Percentiles rank a stretch among this genome's conserved stretches.
phyloP scores from a whole-genome alignment of 2,888 invertebrate genomes.

The Hypolimnas misippus region DNA sequence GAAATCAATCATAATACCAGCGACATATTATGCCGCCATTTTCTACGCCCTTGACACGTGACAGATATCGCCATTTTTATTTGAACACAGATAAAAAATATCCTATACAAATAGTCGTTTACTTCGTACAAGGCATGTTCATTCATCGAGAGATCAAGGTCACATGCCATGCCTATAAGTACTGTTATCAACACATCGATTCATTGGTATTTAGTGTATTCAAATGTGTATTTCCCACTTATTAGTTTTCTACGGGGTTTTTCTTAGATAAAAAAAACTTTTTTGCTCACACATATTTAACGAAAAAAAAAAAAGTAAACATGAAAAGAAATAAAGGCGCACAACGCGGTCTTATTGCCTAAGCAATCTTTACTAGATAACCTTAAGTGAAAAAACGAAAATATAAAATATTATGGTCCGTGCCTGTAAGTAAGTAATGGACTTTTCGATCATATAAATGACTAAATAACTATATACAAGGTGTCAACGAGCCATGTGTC shows the following conservation, averaged over 20 bases:
- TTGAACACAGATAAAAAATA: conserved; percentile 7
- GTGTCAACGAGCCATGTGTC: too few species aligned
- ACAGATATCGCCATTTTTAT: conserved; percentile 14
- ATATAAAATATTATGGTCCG: too few species aligned
- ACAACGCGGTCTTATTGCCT: too few species aligned
- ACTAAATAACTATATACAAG: too few species aligned
- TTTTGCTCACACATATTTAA: too few species aligned
- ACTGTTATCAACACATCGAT: background rate
- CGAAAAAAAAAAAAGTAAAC: too few species aligned
- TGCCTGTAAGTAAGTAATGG: too few species aligned
- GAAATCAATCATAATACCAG: background rate
- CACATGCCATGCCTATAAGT: conserved; percentile 11
- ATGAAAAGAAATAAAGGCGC: too few species aligned
- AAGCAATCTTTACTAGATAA: too few species aligned
- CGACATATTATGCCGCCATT: conserved; percentile 14
- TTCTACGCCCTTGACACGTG: conserved; percentile 28
- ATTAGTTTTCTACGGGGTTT: background rate
- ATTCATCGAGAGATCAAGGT: conserved; percentile 35
- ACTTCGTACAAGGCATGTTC: conserved; percentile 19
- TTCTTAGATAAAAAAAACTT: background rate
- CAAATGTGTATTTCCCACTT: conserved; percentile 18
- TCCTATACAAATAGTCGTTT: conserved; percentile 17
- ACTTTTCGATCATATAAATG: too few species aligned
- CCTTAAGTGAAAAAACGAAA: too few species aligned
- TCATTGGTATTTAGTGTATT: too few species aligned